Base-by-base conservation (phyloP, 2,888 invertebrate species). In the Idaea dimidiata region DNA sequence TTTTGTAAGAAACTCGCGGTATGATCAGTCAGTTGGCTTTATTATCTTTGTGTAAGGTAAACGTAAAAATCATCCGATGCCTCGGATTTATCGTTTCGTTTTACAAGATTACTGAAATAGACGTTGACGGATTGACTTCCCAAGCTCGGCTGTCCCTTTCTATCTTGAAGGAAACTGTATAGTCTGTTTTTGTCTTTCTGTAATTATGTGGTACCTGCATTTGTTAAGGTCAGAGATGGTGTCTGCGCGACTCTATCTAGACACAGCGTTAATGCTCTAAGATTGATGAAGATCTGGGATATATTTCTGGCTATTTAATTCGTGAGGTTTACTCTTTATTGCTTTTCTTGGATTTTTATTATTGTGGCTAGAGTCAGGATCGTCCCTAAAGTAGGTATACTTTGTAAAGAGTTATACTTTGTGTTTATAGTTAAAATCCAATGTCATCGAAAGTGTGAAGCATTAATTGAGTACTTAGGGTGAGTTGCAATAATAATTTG, bases 111-210 rank as follows among this genome's bases (percentile, higher is more conserved):
- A 91, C 86, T 77, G 78, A 79, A 88, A 81, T 81, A 83, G 90
- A 91, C 91, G 88, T 83, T 91, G 91, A 91, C 88, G 81, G 86
- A 91, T 91, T 89, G 89, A 88, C 89, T 89, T 78, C 73, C 77
- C 75, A 68, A 65, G 60, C 68, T 72, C 71, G 61, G 65, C 65
- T 67, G 53, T 89, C 86, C 71, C 74, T 71, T 66, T 88, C 79
- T 76, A 63, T 71, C 79, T 7, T 58, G 61, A 59, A 8, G 31
- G 55, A 59, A 59, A 54, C 8, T 60, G 57, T 80, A 77, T 72
- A 43, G 56, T 61, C 66, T 67, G 43, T 83, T 83, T 74, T 80
- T 58, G 66, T 87, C 78, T 17, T 69, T 62, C 82, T 61, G 58
- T 88, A 91, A 91, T 91, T 90, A 91, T 86, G 79, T 77, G 76